A percentile compares a stretch with the other conserved stretches of the same genome.
Evolutionary conservation across 2,797 vertebrate species (phyloP).

Genomic region (Jordanella pulchra): DNA sequence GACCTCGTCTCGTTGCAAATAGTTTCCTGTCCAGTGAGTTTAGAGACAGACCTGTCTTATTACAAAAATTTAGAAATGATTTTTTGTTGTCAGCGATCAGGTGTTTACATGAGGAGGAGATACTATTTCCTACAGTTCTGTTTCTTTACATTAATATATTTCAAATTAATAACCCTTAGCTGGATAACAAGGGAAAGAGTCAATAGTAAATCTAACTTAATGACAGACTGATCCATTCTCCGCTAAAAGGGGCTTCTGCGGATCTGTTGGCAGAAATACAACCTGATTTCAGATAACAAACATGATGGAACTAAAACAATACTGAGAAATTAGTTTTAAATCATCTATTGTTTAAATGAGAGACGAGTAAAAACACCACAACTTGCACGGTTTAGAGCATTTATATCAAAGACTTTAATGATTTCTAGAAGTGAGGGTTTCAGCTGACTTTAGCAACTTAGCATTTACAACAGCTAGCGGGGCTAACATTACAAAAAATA

Average conservation of each 20-base stretch:
- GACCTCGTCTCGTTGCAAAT: background rate
- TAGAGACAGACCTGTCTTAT: background rate
- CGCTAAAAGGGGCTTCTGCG: background rate
- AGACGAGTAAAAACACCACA: background rate
- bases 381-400: too few relatives aligned
- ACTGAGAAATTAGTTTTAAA: background rate
- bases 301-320: background rate
- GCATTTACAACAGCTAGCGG: background rate
- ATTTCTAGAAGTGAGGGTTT: background rate
- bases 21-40: background rate
- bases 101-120: background rate
- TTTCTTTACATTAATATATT: background rate
- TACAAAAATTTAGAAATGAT: background rate
- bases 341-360: background rate
- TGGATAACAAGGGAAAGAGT: too few relatives aligned
- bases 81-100: background rate
- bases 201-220: background rate
- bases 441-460: too few relatives aligned
- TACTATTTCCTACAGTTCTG: background rate
- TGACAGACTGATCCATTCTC: background rate
- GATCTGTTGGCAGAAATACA: background rate
- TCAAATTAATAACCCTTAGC: background rate
- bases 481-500: background rate
- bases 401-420: too few relatives aligned
- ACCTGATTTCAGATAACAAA: background rate